phyloP scores from a whole-genome alignment of 2,888 invertebrate species.

The Troides oblongomaculatus region DNA sequence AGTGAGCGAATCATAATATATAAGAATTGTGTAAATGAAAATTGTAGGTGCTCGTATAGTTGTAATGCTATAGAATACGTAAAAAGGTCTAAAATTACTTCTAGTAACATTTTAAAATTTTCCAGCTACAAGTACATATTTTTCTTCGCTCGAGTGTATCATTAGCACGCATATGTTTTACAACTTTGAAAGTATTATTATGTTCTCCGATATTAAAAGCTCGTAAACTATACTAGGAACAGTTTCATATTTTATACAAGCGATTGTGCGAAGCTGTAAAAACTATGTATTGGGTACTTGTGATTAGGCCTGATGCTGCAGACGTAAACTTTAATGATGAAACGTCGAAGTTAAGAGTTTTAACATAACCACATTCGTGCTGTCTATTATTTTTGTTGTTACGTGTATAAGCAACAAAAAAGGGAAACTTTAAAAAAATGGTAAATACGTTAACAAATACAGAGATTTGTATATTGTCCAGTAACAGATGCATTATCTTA shows the following conservation, averaged over 20 bases:
- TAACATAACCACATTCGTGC: neutral
- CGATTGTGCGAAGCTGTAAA: slow-evolving; percentile 31
- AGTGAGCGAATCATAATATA: neutral
- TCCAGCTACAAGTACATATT: neutral
- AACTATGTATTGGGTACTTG: slow-evolving; percentile 29
- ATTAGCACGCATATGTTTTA: slow-evolving; percentile 21
- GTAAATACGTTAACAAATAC: too few relatives aligned
- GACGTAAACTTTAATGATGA: slow-evolving; percentile 30
- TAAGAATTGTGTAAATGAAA: neutral
- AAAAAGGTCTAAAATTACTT: neutral
- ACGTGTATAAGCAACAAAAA: too few relatives aligned
- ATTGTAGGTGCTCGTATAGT: neutral
- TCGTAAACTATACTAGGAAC: slow-evolving; percentile 20
- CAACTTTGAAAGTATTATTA: slow-evolving; percentile 8
- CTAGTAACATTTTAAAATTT: neutral
- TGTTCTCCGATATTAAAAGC: slow-evolving; percentile 16
- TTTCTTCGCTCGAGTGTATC: neutral
- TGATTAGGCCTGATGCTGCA: slow-evolving; percentile 27
- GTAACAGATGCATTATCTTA: too few relatives aligned
- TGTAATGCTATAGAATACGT: neutral
- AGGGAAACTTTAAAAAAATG: too few relatives aligned
- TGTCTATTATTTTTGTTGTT: too few relatives aligned
- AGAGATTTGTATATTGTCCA: too few relatives aligned
- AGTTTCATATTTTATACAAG: slow-evolving; percentile 30
- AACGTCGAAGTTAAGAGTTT: neutral